Evolutionary conservation across 1,140 invertebrate genomes (phyloP).

Genomic region (Coelopa frigida): DNA sequence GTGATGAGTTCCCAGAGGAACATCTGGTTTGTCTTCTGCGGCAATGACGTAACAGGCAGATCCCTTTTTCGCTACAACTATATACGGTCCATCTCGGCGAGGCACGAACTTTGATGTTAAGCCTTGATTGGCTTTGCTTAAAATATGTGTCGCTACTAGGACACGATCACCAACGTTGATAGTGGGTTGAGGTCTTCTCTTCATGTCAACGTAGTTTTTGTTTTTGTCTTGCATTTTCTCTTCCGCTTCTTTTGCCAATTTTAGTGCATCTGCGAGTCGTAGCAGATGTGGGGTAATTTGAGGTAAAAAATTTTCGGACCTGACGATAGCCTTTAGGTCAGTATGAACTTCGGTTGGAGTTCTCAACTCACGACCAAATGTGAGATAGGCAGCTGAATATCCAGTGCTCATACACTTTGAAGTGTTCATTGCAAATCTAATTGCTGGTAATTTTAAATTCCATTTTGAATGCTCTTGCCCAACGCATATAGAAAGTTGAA

Average conservation of each 20-base stretch:
- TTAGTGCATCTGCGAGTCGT: no score
- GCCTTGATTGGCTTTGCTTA: slow-evolving; percentile 23
- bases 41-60: slow-evolving; percentile 21
- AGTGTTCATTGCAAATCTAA: slow-evolving; percentile 45
- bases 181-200: slow-evolving; percentile 11
- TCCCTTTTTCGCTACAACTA: slow-evolving; percentile 16
- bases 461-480: slow-evolving; percentile 28
- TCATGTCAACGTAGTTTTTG: slow-evolving; percentile 13
- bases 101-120: slow-evolving; percentile 38
- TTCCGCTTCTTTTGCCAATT: slow-evolving; percentile 12
- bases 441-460: slow-evolving; percentile 32
- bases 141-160: slow-evolving; percentile 24
- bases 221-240: slow-evolving; percentile 1
- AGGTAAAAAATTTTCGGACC: slow-evolving; percentile 25
- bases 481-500: slow-evolving; percentile 34
- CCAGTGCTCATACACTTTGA: slow-evolving; percentile 30
- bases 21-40: no score
- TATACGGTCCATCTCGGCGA: slow-evolving; percentile 35
- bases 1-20: no score
- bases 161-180: slow-evolving; percentile 26
- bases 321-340: slow-evolving; percentile 23
- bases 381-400: slow-evolving; percentile 44
- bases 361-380: slow-evolving; percentile 30
- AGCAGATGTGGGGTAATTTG: slow-evolving; percentile 24
- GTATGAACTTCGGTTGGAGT: slow-evolving; percentile 18